These are phyloP conservation scores for Brachionus manjavacas DNA, from an alignment of 1,140 invertebrate genomes.

Conservation along the genomic window DNA sequence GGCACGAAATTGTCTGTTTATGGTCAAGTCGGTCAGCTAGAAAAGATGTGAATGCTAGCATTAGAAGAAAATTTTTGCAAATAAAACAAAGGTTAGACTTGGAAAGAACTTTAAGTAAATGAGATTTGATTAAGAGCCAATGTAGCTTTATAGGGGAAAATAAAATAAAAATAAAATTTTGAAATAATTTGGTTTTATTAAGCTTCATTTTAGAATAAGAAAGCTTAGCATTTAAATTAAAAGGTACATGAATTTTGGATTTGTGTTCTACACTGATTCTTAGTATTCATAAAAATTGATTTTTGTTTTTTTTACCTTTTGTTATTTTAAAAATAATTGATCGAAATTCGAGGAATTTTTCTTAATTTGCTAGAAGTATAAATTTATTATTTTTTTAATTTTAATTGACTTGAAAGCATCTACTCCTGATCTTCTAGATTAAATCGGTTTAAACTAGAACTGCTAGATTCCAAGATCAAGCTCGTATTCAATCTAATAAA, in stretches of 20 bases:
- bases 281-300: not conserved
- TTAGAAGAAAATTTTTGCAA: not conserved
- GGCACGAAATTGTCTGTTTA: not conserved
- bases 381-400: not conserved
- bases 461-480: not conserved
- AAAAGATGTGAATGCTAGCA: not conserved
- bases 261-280: not conserved
- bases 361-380: not conserved
- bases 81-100: not conserved
- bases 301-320: not conserved
- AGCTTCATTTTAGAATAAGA: not conserved
- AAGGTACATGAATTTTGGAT: constrained; percentile 2
- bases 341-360: not conserved
- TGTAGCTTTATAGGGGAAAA: not conserved
- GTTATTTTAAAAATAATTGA: not conserved
- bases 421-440: not conserved
- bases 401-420: not conserved
- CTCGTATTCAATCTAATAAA: not conserved
- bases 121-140: not conserved
- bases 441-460: not conserved
- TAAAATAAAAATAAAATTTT: not conserved
- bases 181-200: not conserved
- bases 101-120: not conserved
- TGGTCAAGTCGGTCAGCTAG: not conserved
- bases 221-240: constrained; percentile 10